Evolutionary conservation across 2,888 invertebrate genomes (phyloP).

Genomic region (Frankliniella intonsa): DNA sequence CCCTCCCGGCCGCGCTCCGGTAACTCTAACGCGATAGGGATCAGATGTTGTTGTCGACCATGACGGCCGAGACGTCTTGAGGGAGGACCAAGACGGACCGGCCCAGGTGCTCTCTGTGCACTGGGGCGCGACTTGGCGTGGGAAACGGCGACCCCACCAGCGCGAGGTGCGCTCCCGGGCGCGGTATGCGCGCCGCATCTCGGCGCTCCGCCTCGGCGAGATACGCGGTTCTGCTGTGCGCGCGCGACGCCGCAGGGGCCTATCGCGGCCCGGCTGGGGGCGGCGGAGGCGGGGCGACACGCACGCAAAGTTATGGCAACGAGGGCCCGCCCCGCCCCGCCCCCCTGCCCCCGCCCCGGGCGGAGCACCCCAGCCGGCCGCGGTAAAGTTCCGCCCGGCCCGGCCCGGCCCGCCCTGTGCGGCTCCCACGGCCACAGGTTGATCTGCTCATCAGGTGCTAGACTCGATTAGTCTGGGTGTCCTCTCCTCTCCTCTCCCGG

Average conservation of each 20-base stretch:
- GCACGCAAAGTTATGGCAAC: slow-evolving; percentile 22
- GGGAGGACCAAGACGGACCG: not conserved
- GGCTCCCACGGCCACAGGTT: not conserved
- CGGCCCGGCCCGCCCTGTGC: not conserved
- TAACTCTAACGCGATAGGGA: slow-evolving; percentile 22
- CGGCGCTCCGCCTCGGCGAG: no score
- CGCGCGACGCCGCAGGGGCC: not conserved
- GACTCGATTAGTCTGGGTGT: not conserved
- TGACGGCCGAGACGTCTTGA: not conserved
- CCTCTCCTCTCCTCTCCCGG: not conserved
- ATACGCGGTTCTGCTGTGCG: no score
- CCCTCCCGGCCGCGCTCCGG: not conserved
- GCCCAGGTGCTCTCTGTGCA: slow-evolving; percentile 8
- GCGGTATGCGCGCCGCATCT: slow-evolving; percentile 1
- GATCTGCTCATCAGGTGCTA: slow-evolving; percentile 8
- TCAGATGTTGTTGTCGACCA: slow-evolving; percentile 21
- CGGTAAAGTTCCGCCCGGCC: not conserved
- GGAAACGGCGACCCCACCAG: not conserved
- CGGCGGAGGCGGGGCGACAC: slow-evolving; percentile 58
- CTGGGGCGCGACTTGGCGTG: not conserved
- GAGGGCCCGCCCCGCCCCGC: not conserved
- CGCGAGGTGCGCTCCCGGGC: not conserved
- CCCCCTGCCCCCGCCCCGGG: not conserved
- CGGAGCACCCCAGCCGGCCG: not conserved
- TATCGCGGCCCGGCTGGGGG: slow-evolving; percentile 55